Conservation (phyloP, 1,140 invertebrate genomes). For the Diuraphis noxia region DNA sequence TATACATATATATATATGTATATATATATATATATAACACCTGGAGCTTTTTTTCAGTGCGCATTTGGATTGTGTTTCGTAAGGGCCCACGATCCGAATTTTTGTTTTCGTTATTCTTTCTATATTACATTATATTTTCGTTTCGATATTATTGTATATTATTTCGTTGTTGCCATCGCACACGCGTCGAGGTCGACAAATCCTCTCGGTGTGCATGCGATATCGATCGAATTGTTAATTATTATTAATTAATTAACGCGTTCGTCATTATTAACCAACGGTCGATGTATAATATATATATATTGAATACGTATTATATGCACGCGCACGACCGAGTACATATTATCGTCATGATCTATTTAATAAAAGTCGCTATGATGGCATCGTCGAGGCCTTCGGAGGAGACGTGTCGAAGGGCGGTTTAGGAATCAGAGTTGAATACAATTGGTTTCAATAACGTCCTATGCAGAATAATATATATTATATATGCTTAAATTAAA, state of each 20-base stretch:
- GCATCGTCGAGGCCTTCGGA: background rate
- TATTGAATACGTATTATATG: background rate
- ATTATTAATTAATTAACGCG: slow-evolving; percentile 38
- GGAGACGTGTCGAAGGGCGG: slow-evolving; percentile 8
- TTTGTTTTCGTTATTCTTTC: background rate
- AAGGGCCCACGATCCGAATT: background rate
- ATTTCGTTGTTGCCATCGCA: background rate
- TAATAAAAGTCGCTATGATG: background rate
- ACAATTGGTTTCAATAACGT: background rate
- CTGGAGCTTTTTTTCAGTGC: background rate
- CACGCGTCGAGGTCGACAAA: slow-evolving; percentile 29
- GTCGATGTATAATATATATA: background rate
- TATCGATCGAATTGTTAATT: slow-evolving; percentile 20
- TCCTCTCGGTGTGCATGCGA: background rate
- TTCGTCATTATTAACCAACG: background rate
- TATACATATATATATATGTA: background rate
- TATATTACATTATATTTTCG: background rate
- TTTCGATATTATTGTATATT: background rate
- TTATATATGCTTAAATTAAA: background rate
- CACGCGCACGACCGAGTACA: background rate
- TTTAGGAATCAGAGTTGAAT: slow-evolving; percentile 11
- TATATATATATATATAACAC: background rate
- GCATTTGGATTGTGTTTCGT: background rate
- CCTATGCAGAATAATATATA: background rate
- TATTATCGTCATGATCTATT: background rate